Base-by-base conservation (phyloP, 2,888 invertebrate genomes). In the Aphidius colemani region DNA sequence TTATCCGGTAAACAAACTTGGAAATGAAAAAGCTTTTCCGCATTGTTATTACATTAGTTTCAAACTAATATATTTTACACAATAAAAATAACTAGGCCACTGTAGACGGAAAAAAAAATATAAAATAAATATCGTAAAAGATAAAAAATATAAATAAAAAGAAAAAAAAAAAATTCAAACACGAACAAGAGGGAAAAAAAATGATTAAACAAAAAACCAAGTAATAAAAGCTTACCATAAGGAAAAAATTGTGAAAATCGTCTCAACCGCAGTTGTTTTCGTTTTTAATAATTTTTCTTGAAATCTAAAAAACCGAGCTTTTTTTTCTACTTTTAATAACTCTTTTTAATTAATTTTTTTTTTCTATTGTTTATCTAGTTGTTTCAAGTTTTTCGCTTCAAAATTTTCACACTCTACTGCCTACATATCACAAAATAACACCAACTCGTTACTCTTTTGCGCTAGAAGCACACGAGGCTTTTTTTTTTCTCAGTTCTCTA, bases 231-330 rank as follows among this genome's bases (percentile, higher is more conserved):
- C 11, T 46, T 11, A 11, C 48, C 40, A 46, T 45, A n/a, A 53
- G 11, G 61, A 45, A 41, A 50, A 39, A 39, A 30, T 30, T 30
- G 3, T 30, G 5, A n/a, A 39, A 39, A 40, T 43, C 13, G 9
- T 43, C 44, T 41, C 30, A 30, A 18, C 44, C 30, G 45, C 30
- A 30, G 44, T 6, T 10, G 13, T 55, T 9, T 39, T 13, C 13
- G 13, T 44, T 18, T 55, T 10, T 51, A 45, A 45, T 41, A 48
- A 46, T 45, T 48, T 55, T 10, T 40, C 13, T 30, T 30, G 3
- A 30, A 30, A 30, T 30, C 5, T 30, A 30, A 41, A 50, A 64
- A 66, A 66, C 63, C 69, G 61, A 66, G 57, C 67, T 68, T 61
- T 63, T 59, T 63, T 59, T 60, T 8, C n/a, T 30, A 9, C 10